phyloP scores from a whole-genome alignment of 2,797 vertebrate species.

The Schizopygopsis pylzovi region DNA sequence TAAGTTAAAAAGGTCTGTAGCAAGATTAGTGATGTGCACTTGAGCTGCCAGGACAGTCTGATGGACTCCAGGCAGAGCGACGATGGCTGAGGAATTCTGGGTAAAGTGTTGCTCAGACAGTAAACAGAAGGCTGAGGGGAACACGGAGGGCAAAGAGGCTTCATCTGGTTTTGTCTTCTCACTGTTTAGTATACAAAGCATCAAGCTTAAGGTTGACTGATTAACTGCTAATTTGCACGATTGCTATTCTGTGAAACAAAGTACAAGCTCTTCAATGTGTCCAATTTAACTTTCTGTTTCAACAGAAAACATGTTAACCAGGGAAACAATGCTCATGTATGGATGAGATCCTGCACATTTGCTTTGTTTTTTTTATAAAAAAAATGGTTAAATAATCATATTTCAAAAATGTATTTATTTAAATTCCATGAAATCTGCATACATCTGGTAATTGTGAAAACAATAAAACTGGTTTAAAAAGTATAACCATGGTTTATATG shows the following conservation, averaged over 20 bases:
- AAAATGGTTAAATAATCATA: not conserved
- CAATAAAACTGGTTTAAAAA: not conserved
- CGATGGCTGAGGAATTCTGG: constrained; percentile 21
- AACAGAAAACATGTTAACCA: not conserved
- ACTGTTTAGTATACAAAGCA: not conserved
- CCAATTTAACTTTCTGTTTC: not conserved
- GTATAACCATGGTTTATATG: not conserved
- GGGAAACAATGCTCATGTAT: not conserved
- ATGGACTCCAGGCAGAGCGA: constrained; percentile 32
- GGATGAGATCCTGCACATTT: not conserved
- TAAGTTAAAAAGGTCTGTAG: not conserved
- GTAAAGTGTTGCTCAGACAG: constrained; percentile 19
- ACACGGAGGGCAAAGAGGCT: not conserved
- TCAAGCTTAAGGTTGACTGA: not conserved
- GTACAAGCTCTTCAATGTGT: not conserved
- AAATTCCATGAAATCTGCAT: not conserved
- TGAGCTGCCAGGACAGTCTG: constrained; percentile 9
- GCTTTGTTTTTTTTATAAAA: not conserved
- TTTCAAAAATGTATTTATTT: not conserved
- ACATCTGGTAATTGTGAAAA: not conserved
- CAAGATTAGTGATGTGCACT: constrained; percentile 9
- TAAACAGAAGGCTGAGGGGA: constrained; percentile 19
- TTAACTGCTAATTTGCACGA: not conserved
- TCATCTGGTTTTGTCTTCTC: constrained; percentile 13
- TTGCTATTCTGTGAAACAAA: not conserved